Evolutionary conservation across 2,797 vertebrate species (phyloP).

Genomic region (Sardinella longiceps): DNA sequence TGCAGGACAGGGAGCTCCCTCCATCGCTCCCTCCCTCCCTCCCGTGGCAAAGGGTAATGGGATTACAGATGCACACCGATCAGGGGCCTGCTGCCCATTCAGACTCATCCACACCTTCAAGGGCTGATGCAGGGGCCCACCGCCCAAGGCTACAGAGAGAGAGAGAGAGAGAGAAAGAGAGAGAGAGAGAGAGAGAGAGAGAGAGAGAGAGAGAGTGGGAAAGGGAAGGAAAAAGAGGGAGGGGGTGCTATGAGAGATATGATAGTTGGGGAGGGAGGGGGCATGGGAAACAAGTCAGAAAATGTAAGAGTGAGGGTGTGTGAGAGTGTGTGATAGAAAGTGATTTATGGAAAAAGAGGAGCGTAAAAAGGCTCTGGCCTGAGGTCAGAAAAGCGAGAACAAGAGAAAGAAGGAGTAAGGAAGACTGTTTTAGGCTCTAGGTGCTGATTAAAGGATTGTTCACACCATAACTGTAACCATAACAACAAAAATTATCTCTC

Average conservation of each 20-base stretch:
- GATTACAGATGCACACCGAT: conserved; percentile 57
- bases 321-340: too few relatives aligned
- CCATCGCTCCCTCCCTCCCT: conserved; percentile 39
- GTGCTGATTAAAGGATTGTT: not conserved
- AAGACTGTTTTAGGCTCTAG: not conserved
- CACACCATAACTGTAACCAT: too few relatives aligned
- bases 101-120: conserved; percentile 24
- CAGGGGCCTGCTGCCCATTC: conserved; percentile 48
- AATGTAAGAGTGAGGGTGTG: not conserved
- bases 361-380: too few relatives aligned
- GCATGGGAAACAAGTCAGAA: conserved; percentile 4
- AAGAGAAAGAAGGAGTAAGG: not conserved
- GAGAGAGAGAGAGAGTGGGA: too few relatives aligned
- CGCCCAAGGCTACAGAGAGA: not conserved
- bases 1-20: conserved; percentile 47
- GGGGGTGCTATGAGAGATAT: not conserved
- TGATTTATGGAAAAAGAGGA: not conserved
- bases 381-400: not conserved
- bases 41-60: conserved; percentile 59
- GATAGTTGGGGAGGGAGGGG: not conserved
- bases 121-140: not conserved
- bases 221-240: too few relatives aligned
- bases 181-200: not conserved
- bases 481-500: too few relatives aligned
- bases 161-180: too few relatives aligned